Conservation (phyloP, 1,140 invertebrate genomes). For the Brachystomella parvula region DNA sequence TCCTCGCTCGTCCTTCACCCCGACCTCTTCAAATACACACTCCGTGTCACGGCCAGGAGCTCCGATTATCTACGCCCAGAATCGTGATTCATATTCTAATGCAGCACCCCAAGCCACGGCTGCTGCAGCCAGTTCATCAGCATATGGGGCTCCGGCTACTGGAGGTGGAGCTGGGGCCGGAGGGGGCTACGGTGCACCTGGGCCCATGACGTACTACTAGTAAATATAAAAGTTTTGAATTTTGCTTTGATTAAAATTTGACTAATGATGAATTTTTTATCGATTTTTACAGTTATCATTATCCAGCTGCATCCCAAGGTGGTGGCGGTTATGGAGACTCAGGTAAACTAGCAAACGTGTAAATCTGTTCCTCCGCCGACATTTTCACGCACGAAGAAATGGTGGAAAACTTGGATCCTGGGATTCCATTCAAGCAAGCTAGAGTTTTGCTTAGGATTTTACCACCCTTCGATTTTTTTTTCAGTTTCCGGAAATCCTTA, state of each 20-base stretch:
- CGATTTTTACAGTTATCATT: no score
- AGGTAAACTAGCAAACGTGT: no score
- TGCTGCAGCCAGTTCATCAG: constrained; percentile 11
- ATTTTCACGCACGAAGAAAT: no score
- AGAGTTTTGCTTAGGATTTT: not conserved
- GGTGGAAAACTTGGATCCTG: not conserved
- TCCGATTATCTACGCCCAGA: constrained; percentile 30
- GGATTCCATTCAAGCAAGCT: not conserved
- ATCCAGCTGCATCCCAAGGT: constrained; percentile 21
- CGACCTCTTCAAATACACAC: not conserved
- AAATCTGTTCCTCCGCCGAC: no score
- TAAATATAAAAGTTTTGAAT: no score
- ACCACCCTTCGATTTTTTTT: not conserved
- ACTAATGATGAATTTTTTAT: no score
- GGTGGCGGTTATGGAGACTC: constrained; percentile 20
- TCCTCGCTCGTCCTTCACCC: constrained; percentile 4
- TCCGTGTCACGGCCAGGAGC: not conserved
- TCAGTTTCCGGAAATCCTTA: no score
- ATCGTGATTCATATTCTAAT: constrained; percentile 29
- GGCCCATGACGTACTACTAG: constrained; percentile 37
- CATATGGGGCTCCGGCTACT: constrained; percentile 25
- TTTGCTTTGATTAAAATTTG: no score
- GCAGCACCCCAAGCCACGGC: constrained; percentile 16
- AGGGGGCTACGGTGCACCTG: constrained; percentile 1
- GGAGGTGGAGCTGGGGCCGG: not conserved